phyloP scores from a whole-genome alignment of 2,888 invertebrate species.

The Diabrotica balteata region DNA sequence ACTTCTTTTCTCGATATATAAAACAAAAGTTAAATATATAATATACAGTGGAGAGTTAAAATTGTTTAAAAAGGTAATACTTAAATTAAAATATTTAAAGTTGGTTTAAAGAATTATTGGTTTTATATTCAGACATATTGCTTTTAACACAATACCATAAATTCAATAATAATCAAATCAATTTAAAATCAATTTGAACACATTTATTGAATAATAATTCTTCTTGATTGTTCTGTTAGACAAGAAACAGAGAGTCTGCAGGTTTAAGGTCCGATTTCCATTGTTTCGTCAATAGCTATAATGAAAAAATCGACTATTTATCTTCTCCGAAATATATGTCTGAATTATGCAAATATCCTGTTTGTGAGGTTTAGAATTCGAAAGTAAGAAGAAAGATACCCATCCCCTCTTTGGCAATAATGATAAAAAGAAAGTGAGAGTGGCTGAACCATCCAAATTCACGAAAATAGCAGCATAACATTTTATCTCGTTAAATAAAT shows the following conservation, averaged over 20 bases:
- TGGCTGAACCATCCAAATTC: slow-evolving; percentile 1
- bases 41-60: too few species aligned
- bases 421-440: slow-evolving; percentile 9
- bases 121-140: too few species aligned
- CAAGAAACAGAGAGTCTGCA: background rate
- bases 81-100: too few species aligned
- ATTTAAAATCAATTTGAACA: too few species aligned
- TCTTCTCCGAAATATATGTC: slow-evolving; percentile 5
- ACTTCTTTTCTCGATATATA: too few species aligned
- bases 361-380: slow-evolving; percentile 11
- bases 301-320: slow-evolving; percentile 4
- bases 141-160: too few species aligned
- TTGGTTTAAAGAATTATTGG: too few species aligned
- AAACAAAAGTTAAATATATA: too few species aligned
- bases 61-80: too few species aligned
- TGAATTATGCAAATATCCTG: slow-evolving; percentile 8
- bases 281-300: background rate
- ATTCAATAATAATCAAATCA: too few species aligned
- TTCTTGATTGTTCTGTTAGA: background rate
- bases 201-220: background rate
- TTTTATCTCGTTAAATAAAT: slow-evolving; percentile 17
- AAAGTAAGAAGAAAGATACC: slow-evolving; percentile 4
- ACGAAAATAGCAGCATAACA: slow-evolving; percentile 10
- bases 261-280: background rate
- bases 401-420: slow-evolving; percentile 12